Evolutionary conservation across 2,797 vertebrate genomes (phyloP), one percentile per base, ranked within the genome.

Genomic region (Melanogrammus aeglefinus): DNA sequence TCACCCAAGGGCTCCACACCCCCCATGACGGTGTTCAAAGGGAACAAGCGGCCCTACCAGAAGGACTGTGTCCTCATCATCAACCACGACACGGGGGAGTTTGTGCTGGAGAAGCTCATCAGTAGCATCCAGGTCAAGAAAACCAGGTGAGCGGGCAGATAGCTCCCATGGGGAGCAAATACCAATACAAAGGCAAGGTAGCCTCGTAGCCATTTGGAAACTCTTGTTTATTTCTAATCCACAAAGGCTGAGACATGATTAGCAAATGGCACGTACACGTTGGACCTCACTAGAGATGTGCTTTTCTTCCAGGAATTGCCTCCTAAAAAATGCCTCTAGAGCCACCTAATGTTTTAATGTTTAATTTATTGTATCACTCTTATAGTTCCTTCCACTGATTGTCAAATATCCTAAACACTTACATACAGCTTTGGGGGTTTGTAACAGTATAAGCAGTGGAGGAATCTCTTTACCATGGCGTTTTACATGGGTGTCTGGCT

Each of bases 41-140:
- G 98, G 84, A 99, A 99, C 92, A 99, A 99, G 90, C 94, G 97
- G 38, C 97, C 97, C 0, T 99, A 98, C 91, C 97, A 99, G 93
- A 99, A 99, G 90, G 98, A 99, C 91, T 99, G 98, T 70, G 98
- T 99, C 72, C 97, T 99, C 79, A 97, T 99, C 87, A 98, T 99
- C 80, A 99, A 99, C 87, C 98, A 99, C 24, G 98, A 99, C 92
- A 99, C 97, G 0, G 98, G 97, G 1, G 97, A 99, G 47, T 99
- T 96, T n/a, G 94, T 98, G 13, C 92, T 99, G 93, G 97, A 99
- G 90, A 99, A 99, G 83, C 96, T 99, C 79, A 98, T 96, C 90
- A 99, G 97, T 94, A 99, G 95, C 94, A 99, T 99, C 89, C 98
- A 99, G 86, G 98, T 99, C 80, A 99, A 99, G 95, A 99, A 99